These are phyloP conservation scores for Lycocerus yunnanus DNA, from an alignment of 2,888 invertebrate species.

Conservation along the genomic window DNA sequence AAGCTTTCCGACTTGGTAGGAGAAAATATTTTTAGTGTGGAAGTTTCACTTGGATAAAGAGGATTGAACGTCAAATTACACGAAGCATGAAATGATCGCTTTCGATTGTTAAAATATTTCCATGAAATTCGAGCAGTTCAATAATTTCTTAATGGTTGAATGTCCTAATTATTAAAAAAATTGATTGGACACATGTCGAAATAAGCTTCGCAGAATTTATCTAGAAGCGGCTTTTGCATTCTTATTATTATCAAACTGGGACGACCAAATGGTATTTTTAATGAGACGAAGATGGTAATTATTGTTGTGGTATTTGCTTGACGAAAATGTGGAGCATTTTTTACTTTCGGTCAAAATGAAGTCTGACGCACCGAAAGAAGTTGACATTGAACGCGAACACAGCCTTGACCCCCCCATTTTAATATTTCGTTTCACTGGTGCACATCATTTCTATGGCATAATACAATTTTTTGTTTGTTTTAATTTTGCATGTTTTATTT, in stretches of 20 bases:
- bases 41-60: background rate
- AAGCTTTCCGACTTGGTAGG: background rate
- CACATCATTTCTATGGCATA: background rate
- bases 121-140: background rate
- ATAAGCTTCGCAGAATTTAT: background rate
- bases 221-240: background rate
- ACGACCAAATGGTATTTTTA: background rate
- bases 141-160: background rate
- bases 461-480: background rate
- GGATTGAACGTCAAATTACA: background rate
- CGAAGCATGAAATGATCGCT: background rate
- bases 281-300: background rate
- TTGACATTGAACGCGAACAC: constrained; percentile 15
- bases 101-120: background rate
- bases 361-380: background rate
- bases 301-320: background rate
- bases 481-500: background rate
- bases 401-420: constrained; percentile 9
- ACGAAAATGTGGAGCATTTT: background rate
- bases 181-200: constrained; percentile 4
- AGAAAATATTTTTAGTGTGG: background rate
- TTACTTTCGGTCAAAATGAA: background rate
- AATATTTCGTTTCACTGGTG: constrained; percentile 10
- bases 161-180: background rate
- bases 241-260: constrained; percentile 7